Percentiles rank a stretch among this genome's conserved stretches.
phyloP scores from a whole-genome alignment of 2,888 invertebrate genomes.

The Escarpia spicata region DNA sequence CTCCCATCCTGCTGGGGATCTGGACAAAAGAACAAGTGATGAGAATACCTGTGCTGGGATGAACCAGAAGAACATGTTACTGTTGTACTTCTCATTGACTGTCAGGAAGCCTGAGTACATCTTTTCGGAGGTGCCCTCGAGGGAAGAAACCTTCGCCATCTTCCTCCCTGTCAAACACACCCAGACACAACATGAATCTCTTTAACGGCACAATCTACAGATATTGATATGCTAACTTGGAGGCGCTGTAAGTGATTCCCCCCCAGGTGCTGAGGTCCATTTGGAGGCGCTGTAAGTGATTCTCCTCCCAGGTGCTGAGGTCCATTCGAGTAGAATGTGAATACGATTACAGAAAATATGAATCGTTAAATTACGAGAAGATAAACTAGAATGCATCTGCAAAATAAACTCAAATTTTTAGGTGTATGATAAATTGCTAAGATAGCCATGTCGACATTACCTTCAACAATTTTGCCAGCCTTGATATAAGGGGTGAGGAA shows the following conservation, averaged over 20 bases:
- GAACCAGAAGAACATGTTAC: slow-evolving; percentile 92
- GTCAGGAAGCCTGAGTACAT: slow-evolving; percentile 85
- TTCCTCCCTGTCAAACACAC: slow-evolving; percentile 26
- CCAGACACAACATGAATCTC: neutral
- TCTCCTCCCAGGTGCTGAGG: no score
- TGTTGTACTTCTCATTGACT: slow-evolving; percentile 79
- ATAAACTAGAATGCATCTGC: neutral
- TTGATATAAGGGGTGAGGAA: slow-evolving; percentile 81
- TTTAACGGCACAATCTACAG: neutral
- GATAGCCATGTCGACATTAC: slow-evolving; percentile 34
- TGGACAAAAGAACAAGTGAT: neutral
- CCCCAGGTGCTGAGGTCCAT: no score
- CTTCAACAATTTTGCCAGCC: slow-evolving; percentile 75
- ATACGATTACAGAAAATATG: neutral
- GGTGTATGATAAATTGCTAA: neutral
- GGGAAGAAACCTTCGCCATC: slow-evolving; percentile 30
- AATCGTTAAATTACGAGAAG: neutral
- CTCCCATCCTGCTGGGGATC: neutral
- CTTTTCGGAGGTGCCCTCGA: slow-evolving; percentile 60
- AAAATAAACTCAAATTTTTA: neutral
- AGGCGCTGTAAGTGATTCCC: no score
- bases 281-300: no score
- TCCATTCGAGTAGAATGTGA: slow-evolving; percentile 7
- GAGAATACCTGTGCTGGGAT: slow-evolving; percentile 77
- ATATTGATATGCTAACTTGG: neutral